phyloP scores from a whole-genome alignment of 2,888 invertebrate species.

The Sphaeridia pumilis region DNA sequence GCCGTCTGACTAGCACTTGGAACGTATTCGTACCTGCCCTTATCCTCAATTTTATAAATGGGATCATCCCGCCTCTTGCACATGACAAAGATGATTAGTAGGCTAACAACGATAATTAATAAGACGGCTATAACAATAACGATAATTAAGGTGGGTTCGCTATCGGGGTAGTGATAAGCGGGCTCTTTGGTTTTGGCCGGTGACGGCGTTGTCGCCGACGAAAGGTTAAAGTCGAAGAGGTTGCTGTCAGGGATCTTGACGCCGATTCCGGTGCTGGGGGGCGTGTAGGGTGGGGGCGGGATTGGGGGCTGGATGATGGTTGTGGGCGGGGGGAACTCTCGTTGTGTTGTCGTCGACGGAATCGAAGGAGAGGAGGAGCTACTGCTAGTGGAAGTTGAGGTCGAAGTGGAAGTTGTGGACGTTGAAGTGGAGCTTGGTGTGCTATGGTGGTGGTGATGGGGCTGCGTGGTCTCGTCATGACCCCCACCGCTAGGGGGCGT shows the following conservation, averaged over 20 bases:
- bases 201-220: too few species aligned
- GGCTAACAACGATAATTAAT: slow-evolving; percentile 58
- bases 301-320: too few species aligned
- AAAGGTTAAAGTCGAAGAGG: slow-evolving; percentile 36
- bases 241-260: slow-evolving; percentile 3
- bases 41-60: slow-evolving; percentile 80
- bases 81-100: slow-evolving; percentile 59
- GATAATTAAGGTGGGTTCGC: slow-evolving; percentile 63
- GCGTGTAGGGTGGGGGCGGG: slow-evolving; percentile 19
- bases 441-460: slow-evolving; percentile 6
- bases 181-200: too few species aligned
- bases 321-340: too few species aligned
- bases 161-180: too few species aligned
- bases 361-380: slow-evolving; percentile 27
- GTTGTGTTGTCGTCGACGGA: too few species aligned
- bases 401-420: slow-evolving; percentile 20
- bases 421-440: slow-evolving; percentile 20
- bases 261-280: slow-evolving; percentile 2
- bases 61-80: slow-evolving; percentile 72
- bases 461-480: too few species aligned
- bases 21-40: slow-evolving; percentile 66
- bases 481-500: too few species aligned
- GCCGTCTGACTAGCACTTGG: slow-evolving; percentile 46
- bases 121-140: slow-evolving; percentile 79
- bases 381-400: slow-evolving; percentile 29